Base-by-base conservation (phyloP, 2,888 invertebrate species). In the Thereva nobilitata region DNA sequence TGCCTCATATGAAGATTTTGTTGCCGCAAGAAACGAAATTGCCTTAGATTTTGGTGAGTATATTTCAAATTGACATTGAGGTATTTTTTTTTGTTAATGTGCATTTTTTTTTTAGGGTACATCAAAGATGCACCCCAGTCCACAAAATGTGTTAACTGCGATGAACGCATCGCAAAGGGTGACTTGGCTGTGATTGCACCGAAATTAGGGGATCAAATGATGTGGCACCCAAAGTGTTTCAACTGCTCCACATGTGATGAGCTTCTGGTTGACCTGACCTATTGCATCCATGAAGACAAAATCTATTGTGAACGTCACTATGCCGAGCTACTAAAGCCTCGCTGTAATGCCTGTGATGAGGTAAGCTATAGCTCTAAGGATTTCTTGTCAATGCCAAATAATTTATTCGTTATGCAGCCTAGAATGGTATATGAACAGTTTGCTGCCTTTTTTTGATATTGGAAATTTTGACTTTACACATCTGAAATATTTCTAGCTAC, bases 341-440 rank as follows among this genome's bases (percentile, higher is more conserved):
- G 98, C 75, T 98, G 98, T 81, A 89, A 94, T 71, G 92, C 95
- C 73, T 99, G 98, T 83, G 97, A 98, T 83, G 98, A 99, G 93
- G 98, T 99, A 79, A 86, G 91, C 84, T 34, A 44, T 6, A 10
- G 5, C 6, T 7, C 7, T 34, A 1, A 59, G 35, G 9, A 34
- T n/a, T 9, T 12, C 47, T 47, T 9, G 6, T 5, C 3, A 10
- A 12, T 10, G 5, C 34, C 7, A 34, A 50, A 50, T 23, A 23
- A 23, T 23, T 1, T 23, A 23, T 23, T 23, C 2, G 23, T 23
- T 23, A 23, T 23, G 23, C 2, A 23, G 23, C 23, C 23, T 23
- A n/a, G 23, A 23, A 23, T 23, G 23, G 23, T 23, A 23, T 2
- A 23, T 23, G 23, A 23, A 23, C 23, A 23, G 23, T 23, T 23